A percentile compares a stretch with the other conserved stretches of the same genome.
phyloP scores from a whole-genome alignment of 2,888 invertebrate genomes.

The Caenorhabditis plicata region DNA sequence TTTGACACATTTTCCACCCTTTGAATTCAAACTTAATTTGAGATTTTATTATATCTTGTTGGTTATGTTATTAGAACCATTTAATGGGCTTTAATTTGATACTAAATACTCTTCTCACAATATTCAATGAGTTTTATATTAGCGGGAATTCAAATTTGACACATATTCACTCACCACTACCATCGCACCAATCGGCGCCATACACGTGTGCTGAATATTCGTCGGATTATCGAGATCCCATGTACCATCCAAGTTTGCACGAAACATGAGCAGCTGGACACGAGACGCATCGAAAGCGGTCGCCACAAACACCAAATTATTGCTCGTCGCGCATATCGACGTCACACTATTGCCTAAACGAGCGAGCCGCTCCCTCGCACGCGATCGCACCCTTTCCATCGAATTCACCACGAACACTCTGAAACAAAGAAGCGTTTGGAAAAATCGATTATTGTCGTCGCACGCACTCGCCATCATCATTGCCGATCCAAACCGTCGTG shows the following conservation, averaged over 20 bases:
- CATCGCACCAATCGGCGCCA: conserved; percentile 28
- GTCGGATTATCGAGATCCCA: conserved; percentile 54
- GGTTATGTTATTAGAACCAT: too few relatives aligned
- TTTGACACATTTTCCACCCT: too few relatives aligned
- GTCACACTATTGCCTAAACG: conserved; percentile 37
- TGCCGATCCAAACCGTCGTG: conserved; percentile 59
- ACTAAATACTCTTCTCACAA: too few relatives aligned
- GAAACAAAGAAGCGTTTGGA: conserved; percentile 1
- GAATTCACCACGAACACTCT: conserved; percentile 57
- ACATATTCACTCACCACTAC: too few relatives aligned
- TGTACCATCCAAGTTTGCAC: conserved; percentile 31
- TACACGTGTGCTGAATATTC: conserved; percentile 34
- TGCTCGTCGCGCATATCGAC: conserved; percentile 40
- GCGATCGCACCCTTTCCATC: conserved; percentile 46
- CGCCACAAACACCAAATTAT: conserved; percentile 36
- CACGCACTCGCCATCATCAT: conserved; percentile 59
- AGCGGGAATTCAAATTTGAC: too few relatives aligned
- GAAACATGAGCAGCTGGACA: conserved; percentile 25
- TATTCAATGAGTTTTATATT: neutral
- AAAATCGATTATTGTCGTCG: too few relatives aligned
- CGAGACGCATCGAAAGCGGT: conserved; percentile 23
- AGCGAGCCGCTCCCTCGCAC: conserved; percentile 48
- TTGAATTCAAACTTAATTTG: too few relatives aligned
- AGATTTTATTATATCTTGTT: too few relatives aligned
- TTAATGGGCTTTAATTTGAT: too few relatives aligned